A percentile compares a stretch with the other conserved stretches of the same genome.
Evolutionary conservation across 2,113 vertebrate genomes (phyloP).

Genomic region (Phoxinus phoxinus): DNA sequence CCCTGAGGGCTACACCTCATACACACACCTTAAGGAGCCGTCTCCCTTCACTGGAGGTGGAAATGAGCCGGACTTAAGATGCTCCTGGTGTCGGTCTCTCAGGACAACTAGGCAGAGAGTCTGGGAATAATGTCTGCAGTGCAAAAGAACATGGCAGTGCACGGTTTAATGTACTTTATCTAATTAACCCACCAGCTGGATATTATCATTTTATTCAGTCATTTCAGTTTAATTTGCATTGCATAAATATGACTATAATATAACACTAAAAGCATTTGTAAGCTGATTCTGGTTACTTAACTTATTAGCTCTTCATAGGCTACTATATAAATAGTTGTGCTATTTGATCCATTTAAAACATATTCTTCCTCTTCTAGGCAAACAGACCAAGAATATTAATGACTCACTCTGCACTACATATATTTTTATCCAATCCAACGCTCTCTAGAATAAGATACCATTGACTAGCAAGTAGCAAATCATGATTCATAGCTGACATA

Average conservation of each 20-base stretch:
- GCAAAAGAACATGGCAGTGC: not conserved
- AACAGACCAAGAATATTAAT: not conserved
- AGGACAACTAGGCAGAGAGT: slow-evolving; percentile 2
- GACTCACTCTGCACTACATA: not conserved
- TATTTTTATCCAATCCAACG: not conserved
- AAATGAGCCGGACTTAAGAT: slow-evolving; percentile 78
- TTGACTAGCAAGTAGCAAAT: not conserved
- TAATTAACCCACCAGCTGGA: slow-evolving; percentile 7
- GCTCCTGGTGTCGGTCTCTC: slow-evolving; percentile 49
- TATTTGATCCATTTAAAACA: not conserved
- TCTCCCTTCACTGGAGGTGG: slow-evolving; percentile 82
- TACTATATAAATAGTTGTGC: no score
- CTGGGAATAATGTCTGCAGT: slow-evolving; percentile 37
- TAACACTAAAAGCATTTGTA: not conserved
- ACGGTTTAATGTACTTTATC: slow-evolving; percentile 26
- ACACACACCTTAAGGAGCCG: slow-evolving; percentile 75
- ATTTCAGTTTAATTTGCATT: not conserved
- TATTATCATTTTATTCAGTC: not conserved
- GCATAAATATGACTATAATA: not conserved
- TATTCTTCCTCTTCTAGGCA: not conserved
- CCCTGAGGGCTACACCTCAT: slow-evolving; percentile 69
- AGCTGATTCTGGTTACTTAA: not conserved
- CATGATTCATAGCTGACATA: not conserved
- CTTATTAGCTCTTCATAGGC: no score
- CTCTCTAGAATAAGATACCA: not conserved